Conservation (phyloP, 2,113 vertebrate genomes). For the Rhegmatorhina hoffmannsi region DNA sequence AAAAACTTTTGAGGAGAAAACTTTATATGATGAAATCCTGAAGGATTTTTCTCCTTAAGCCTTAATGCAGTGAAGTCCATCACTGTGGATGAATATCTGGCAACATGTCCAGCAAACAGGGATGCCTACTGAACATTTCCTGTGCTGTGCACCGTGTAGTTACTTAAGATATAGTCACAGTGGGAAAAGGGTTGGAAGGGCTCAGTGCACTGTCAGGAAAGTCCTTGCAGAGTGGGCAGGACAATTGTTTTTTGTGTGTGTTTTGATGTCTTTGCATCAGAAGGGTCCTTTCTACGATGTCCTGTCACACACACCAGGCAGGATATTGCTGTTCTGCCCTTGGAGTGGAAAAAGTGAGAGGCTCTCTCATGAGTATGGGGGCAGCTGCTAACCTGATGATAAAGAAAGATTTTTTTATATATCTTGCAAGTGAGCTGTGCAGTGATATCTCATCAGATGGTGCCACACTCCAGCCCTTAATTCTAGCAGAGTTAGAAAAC, state of each 20-base stretch:
- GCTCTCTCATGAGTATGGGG: background rate
- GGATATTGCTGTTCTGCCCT: background rate
- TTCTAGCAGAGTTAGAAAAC: background rate
- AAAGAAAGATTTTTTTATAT: background rate
- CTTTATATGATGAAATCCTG: conserved; percentile 7
- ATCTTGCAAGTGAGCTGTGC: background rate
- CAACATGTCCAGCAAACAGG: background rate
- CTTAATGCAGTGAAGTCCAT: background rate
- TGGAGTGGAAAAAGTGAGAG: background rate
- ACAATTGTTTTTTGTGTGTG: background rate
- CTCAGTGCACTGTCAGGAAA: background rate
- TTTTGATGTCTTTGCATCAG: background rate
- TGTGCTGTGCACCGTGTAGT: background rate
- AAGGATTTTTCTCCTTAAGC: conserved; percentile 1
- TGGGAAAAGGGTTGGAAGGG: background rate
- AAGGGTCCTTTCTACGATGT: background rate
- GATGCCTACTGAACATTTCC: background rate
- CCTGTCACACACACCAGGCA: background rate
- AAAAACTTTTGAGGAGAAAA: conserved; percentile 60
- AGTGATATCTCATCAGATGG: background rate
- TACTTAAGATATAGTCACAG: background rate
- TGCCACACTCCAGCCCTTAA: background rate
- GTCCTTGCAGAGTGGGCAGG: background rate
- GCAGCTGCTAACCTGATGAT: background rate
- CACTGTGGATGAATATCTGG: background rate